Evolutionary conservation across 2,113 vertebrate genomes (phyloP), one percentile per base, ranked within the genome.

Genomic region (Alethe diademata): DNA sequence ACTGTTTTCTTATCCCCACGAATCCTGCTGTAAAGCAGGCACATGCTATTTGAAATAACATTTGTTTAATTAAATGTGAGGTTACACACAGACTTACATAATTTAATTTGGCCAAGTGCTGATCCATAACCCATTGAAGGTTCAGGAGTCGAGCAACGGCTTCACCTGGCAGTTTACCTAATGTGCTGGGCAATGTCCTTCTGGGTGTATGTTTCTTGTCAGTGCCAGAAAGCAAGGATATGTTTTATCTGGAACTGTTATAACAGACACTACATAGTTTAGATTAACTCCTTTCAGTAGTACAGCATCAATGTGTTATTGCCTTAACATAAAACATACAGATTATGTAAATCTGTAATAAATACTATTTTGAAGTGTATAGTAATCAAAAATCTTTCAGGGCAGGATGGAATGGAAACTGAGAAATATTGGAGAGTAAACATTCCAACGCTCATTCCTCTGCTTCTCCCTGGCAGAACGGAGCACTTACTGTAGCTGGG

Each of bases 341-440:
- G 95, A 96, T 97, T 95, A 95, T 94, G 92, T 96, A 97, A 97
- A 97, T 96, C 90, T 96, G 95, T 96, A 97, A 95, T 96, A 96
- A 96, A 97, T 96, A 95, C 92, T 95, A 97, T 96, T 96, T 97
- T 96, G 95, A 97, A 94, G 96, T 96, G 96, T 95, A 95, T 95
- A 95, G 97, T 95, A 96, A 97, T 96, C 93, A 97, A 95, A 97
- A 97, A 97, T 95, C 90, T 97, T 96, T 94, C 94, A 96, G 88
- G 90, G 95, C 96, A 97, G 93, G 94, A 95, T 92, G 93, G 95
- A 92, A 88, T 94, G 91, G 97, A 96, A 97, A 94, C 92, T 89
- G 87, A 95, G 94, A 96, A 96, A 86, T 92, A 89, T 92, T 94
- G 94, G 93, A 94, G 85, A 92, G 95, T 96, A 94, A 97, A 97